A percentile compares a stretch with the other conserved stretches of the same genome.
Evolutionary conservation across 2,888 invertebrate genomes (phyloP).

Genomic region (Phyto melanocephala): DNA sequence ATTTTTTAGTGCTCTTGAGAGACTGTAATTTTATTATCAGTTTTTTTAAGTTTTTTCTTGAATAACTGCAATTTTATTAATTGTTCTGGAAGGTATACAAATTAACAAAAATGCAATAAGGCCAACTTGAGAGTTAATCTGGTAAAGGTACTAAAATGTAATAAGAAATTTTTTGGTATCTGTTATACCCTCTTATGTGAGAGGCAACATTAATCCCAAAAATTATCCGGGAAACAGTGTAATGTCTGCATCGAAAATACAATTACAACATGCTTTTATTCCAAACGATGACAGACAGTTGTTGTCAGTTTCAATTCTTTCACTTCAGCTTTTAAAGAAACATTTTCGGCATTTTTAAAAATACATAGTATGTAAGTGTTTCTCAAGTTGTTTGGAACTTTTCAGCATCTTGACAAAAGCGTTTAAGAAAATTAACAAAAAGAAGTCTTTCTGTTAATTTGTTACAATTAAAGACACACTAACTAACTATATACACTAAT

Average conservation of each 20-base stretch:
- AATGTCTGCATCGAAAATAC: not conserved
- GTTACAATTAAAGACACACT: slow-evolving; percentile 48
- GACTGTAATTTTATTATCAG: too few species aligned
- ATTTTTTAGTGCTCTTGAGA: too few species aligned
- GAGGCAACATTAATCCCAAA: too few species aligned
- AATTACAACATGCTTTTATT: not conserved
- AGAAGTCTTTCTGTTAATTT: slow-evolving; percentile 47
- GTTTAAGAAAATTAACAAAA: not conserved
- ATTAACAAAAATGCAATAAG: too few species aligned
- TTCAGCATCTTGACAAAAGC: not conserved
- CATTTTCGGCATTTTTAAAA: slow-evolving; percentile 27
- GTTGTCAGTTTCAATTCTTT: slow-evolving; percentile 29
- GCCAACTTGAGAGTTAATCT: too few species aligned
- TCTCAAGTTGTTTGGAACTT: not conserved
- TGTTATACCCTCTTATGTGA: too few species aligned
- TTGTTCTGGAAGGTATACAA: too few species aligned
- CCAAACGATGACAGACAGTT: slow-evolving; percentile 24
- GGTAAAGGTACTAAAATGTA: too few species aligned
- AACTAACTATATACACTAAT: not conserved
- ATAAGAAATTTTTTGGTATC: too few species aligned
- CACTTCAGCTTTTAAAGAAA: not conserved
- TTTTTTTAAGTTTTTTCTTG: too few species aligned
- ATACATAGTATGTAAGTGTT: not conserved
- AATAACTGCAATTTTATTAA: too few species aligned
- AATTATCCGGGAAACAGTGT: slow-evolving; percentile 43